These are phyloP conservation scores for Littorina saxatilis DNA, from an alignment of 1,140 invertebrate species.

Conservation along the genomic window DNA sequence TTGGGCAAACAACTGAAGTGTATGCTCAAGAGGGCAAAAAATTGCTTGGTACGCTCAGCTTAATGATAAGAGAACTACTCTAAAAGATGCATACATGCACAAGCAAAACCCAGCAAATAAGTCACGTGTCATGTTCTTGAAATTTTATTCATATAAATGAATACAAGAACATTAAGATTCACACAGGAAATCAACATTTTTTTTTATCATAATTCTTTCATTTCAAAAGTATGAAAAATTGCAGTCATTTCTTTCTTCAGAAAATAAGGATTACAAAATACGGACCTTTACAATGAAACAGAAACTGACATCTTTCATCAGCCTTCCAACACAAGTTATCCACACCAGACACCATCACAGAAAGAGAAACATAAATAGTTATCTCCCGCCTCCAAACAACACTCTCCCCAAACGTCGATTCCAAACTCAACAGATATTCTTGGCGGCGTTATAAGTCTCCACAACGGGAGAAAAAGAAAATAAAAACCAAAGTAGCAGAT, in stretches of 20 bases:
- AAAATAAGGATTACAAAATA: slow-evolving; percentile 17
- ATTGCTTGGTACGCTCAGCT: too few relatives aligned
- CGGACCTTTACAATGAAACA: neutral
- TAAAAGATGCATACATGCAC: too few relatives aligned
- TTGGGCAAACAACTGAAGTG: too few relatives aligned
- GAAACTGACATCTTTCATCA: neutral
- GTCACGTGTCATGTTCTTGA: slow-evolving; percentile 6
- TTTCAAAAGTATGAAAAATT: neutral
- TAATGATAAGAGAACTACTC: too few relatives aligned
- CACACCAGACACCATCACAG: slow-evolving; percentile 18
- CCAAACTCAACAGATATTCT: slow-evolving; percentile 9
- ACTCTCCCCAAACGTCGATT: neutral
- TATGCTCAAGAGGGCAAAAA: too few relatives aligned
- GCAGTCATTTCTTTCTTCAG: neutral
- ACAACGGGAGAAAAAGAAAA: neutral
- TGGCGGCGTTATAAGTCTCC: neutral
- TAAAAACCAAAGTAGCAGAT: too few relatives aligned
- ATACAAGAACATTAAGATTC: slow-evolving; percentile 28
- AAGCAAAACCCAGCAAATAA: neutral
- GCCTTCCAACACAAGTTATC: neutral
- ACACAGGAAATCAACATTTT: slow-evolving; percentile 16
- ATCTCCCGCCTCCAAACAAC: neutral
- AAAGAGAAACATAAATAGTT: slow-evolving; percentile 11
- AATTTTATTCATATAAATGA: neutral
- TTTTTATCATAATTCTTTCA: neutral